Evolutionary conservation across 2,113 vertebrate genomes (phyloP), one percentile per base, ranked within the genome.

Genomic region (Cepphus grylle): DNA sequence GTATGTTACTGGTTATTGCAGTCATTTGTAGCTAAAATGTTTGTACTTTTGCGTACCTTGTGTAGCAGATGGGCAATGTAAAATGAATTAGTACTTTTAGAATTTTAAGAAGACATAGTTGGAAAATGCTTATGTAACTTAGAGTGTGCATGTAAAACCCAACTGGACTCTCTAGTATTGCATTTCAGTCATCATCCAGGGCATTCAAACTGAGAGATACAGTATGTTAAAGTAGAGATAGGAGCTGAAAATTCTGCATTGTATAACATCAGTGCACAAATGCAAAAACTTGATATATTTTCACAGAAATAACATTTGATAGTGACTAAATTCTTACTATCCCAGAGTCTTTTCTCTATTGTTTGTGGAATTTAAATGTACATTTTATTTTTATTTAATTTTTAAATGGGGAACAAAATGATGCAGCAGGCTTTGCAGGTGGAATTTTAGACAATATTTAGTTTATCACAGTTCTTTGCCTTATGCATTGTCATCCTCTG

Each of bases 1-100:
- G 59, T 89, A 81, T 89, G 56, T 93, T 87, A 71, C 38, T 91
- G 50, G 13, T 79, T 96, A 91, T 79, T 81, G 56, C 89, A 89
- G 83, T 84, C 29, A 72, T 71, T 81, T 87, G 50, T 91, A 59
- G n/a, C 32, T 59, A 43, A 92, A 96, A 47, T 74, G 70, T n/a
- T 74, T n/a, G 9, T 74, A 27, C 15, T 86, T 85, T 29, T 16
- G 40, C 1, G 1, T 91, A 34, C 79, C 19, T 74, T 69, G 7
- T 71, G 9, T 55, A 52, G 72, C 1, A 0, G 16, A 52, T 67
- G 36, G 55, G 8, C 67, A 66, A 42, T 42, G 22, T 82, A 82
- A 92, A 86, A 81, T 59, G 5, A 86, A 52, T 83, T 71, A 43
- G 14, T 81, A 21, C 19, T 17, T 36, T 43, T 79, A 26, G 30